A percentile compares a stretch with the other conserved stretches of the same genome.
These are phyloP conservation scores for Mechanitis mazaeus DNA, from an alignment of 2,888 invertebrate genomes.

Conservation along the genomic window DNA sequence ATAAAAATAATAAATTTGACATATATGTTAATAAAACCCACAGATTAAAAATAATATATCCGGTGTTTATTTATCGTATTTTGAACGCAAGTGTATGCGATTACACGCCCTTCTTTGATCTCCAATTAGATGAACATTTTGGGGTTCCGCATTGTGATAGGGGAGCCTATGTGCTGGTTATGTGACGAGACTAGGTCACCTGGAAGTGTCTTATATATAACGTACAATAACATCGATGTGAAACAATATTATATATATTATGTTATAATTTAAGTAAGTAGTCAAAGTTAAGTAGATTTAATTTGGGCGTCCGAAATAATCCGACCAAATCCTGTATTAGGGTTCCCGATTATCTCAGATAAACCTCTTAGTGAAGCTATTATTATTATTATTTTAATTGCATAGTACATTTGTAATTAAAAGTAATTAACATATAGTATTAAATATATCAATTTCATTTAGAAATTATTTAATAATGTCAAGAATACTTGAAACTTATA, in stretches of 20 bases:
- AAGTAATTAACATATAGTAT: background rate
- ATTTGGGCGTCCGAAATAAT: constrained; percentile 40
- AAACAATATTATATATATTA: no score
- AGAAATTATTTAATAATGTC: no score
- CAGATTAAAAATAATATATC: constrained; percentile 37
- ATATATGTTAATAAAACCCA: constrained; percentile 2
- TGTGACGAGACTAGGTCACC: constrained; percentile 3
- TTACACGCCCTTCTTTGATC: constrained; percentile 74
- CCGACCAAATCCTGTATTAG: constrained; percentile 51
- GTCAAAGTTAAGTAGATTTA: constrained; percentile 10
- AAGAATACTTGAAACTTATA: no score
- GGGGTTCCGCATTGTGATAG: constrained; percentile 56
- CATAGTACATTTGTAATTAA: background rate
- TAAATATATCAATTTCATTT: no score
- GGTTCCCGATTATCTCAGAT: constrained; percentile 15
- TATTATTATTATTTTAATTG: constrained; percentile 2
- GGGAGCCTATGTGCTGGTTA: constrained; percentile 33
- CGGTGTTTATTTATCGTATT: constrained; percentile 31
- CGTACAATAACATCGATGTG: background rate
- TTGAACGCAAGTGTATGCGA: constrained; percentile 57
- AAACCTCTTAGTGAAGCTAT: constrained; percentile 14
- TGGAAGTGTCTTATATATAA: constrained; percentile 2
- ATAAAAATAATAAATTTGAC: background rate
- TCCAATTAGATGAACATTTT: constrained; percentile 76
- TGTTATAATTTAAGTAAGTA: background rate